These are phyloP conservation scores for Gryon sp. DNA, from an alignment of 1,140 invertebrate species.

Conservation along the genomic window DNA sequence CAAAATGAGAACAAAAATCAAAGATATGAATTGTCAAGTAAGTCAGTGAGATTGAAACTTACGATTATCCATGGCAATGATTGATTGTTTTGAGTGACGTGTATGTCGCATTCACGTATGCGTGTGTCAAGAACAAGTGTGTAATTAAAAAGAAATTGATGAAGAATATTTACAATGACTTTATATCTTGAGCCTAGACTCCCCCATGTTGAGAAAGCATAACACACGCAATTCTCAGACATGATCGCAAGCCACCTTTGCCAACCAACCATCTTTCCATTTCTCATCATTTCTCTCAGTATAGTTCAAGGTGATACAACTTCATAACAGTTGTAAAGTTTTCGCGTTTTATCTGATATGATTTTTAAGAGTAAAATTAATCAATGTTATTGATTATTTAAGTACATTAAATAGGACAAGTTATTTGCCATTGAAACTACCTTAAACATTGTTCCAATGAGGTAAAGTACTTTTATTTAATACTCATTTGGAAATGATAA, in stretches of 20 bases:
- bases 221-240: constrained; percentile 64
- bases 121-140: constrained; percentile 8
- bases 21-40: background rate
- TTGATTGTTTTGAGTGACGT: constrained; percentile 12
- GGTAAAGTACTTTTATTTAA: no score
- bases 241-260: constrained; percentile 43
- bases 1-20: background rate
- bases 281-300: constrained; percentile 58
- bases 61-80: constrained; percentile 7
- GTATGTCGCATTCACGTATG: constrained; percentile 14
- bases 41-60: background rate
- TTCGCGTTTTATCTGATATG: no score
- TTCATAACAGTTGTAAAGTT: background rate
- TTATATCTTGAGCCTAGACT: constrained; percentile 14
- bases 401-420: no score
- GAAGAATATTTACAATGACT: constrained; percentile 23
- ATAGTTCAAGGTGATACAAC: constrained; percentile 35
- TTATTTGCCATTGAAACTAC: no score
- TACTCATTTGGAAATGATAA: no score
- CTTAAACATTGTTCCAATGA: no score
- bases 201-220: constrained; percentile 74
- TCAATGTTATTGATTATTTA: no score
- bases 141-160: constrained; percentile 47
- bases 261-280: constrained; percentile 29
- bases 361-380: no score